Base-by-base conservation (phyloP, 2,888 invertebrate genomes). In the Acronicta psi region DNA sequence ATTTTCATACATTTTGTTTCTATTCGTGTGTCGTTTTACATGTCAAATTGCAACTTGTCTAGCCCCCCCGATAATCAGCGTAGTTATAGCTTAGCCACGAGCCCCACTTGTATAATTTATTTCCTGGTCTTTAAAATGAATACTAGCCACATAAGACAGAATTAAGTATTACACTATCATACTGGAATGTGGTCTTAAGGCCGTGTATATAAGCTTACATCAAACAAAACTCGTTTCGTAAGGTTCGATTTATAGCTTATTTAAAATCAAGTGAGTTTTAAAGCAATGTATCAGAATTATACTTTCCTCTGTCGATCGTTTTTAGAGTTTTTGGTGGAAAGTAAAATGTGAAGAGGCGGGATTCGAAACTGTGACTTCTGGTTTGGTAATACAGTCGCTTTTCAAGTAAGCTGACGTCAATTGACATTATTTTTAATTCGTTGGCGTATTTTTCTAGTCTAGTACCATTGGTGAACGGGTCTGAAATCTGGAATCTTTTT, bases 101-200 rank as follows among this genome's bases (percentile, higher is more conserved):
- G 9, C 25, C 29, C 4, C 29, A 29, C 29, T 4, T 29, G 11
- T 10, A 11, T 11, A 29, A 2, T 23, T 23, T 7, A 31, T 34
- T n/a, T 34, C 34, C 13, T n/a, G n/a, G 1, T n/a, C 34, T 34
- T n/a, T 18, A 11, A 44, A 53, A 44, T 60, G 10, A 59, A 49
- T 31, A 18, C 38, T 10, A 61, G 69, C 69, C 23, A 44, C 40
- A 36, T 23, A 34, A 37, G 59, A 47, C 49, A 46, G 16, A 31
- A 55, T 44, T 40, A 67, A 61, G 25, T 18, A 57, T 73, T 68
- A 70, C 73, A 51, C 7, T 73, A 70, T 63, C 64, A 46, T 36
- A 38, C 9, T 51, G 58, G 73, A 69, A 72, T 73, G 66, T 41
- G 7, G 57, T 49, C 41, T 47, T 58, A 51, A 74, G 71, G 58